A percentile compares a stretch with the other conserved stretches of the same genome.
Conservation (phyloP, 2,888 invertebrate genomes). For the Anarsia innoxiella region DNA sequence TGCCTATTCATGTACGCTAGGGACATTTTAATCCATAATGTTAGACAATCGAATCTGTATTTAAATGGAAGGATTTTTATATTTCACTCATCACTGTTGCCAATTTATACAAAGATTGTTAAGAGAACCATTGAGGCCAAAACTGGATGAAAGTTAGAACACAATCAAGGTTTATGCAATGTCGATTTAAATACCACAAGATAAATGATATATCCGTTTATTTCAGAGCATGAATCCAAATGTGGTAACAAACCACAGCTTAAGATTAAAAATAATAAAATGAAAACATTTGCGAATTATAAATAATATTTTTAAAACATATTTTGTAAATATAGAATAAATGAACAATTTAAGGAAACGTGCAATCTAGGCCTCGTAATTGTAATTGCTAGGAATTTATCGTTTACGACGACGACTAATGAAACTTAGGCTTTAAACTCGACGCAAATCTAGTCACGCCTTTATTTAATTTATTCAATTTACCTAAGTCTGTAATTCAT, state of each 20-base stretch:
- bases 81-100: conserved; percentile 10
- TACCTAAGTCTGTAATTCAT: no score
- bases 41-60: no score
- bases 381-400: conserved; percentile 56
- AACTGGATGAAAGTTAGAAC: conserved; percentile 2
- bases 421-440: conserved; percentile 36
- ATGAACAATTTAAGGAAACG: conserved; percentile 41
- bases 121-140: conserved; percentile 14
- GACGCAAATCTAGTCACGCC: conserved; percentile 45
- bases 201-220: no score
- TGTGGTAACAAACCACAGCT: conserved; percentile 36
- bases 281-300: conserved; percentile 49
- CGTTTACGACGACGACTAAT: conserved; percentile 26
- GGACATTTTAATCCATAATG: no score
- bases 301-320: conserved; percentile 68
- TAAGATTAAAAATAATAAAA: conserved; percentile 29
- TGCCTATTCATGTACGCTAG: no score
- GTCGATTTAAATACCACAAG: no score
- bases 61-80: conserved; percentile 5
- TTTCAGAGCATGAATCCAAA: conserved; percentile 38
- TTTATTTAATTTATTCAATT: no score
- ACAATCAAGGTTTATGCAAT: not conserved
- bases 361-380: conserved; percentile 66
- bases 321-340: conserved; percentile 68
- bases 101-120: conserved; percentile 7